These are phyloP conservation scores for Epizoanthus ramosus DNA, from an alignment of 92 coral and sea anemone species.

Conservation along the genomic window DNA sequence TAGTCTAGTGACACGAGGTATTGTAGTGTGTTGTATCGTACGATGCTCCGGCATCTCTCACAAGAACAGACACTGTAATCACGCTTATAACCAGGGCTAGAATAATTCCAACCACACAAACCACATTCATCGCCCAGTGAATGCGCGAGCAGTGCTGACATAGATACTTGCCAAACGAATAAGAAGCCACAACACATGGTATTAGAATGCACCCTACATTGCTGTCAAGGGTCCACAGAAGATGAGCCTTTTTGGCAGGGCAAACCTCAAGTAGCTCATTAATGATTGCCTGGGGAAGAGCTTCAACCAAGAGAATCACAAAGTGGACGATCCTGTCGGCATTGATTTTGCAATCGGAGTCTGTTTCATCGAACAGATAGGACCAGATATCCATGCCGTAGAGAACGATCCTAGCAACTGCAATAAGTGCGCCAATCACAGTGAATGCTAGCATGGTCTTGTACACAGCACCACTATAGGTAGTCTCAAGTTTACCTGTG, in stretches of 20 bases:
- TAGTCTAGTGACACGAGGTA: no score
- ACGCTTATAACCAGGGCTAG: background rate
- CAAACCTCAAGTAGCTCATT: no score
- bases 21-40: no score
- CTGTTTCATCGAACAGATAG: background rate
- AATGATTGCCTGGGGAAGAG: no score
- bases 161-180: no score
- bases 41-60: background rate
- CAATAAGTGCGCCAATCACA: slow-evolving; percentile 2
- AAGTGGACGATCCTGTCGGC: no score
- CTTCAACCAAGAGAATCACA: no score
- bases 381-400: background rate
- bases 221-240: background rate
- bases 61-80: slow-evolving; percentile 5
- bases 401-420: slow-evolving; percentile 7
- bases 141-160: no score
- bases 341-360: background rate
- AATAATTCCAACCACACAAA: slow-evolving; percentile 3
- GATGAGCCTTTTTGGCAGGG: no score
- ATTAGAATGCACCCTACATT: no score
- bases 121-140: background rate
- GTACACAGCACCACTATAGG: background rate
- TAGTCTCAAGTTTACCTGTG: no score
- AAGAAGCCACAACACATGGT: no score
- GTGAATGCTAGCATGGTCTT: background rate